Evolutionary conservation across 1,140 invertebrate species (phyloP), one percentile per base, ranked within the genome.

Genomic region (Batillaria attramentaria): DNA sequence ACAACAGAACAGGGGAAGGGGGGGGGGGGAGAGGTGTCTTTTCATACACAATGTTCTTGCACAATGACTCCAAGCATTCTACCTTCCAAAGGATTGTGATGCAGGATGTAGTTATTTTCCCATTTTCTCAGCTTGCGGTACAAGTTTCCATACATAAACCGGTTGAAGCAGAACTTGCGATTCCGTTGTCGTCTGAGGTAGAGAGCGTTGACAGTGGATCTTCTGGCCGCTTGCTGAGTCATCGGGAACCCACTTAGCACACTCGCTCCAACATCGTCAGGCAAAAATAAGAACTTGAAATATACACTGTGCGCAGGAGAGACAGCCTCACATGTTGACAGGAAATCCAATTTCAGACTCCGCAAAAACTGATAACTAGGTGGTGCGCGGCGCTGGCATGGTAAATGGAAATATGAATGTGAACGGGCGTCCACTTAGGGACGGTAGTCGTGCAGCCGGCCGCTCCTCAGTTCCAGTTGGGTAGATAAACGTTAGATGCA

Each of bases 51-150:
- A 13, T 50, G 46, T 50, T 50, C 46, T 50, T 50, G 46, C 46
- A 50, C 10, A 10, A 50, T 13, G 46, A 13, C 46, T 50, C 10
- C 46, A 69, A 65, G n/a, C 18, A 13, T 20, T 28, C 75, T 84
- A 84, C 83, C 83, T 78, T 79, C 72, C 62, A 84, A 54, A 5
- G 83, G 83, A 57, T 84, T 84, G 39, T 84, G 80, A 68, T 84
- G 76, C 31, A 84, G 77, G 24, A 69, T 80, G 75, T 79, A 84
- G 6, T 54, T 81, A 50, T 65, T 81, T 65, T 84, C 80, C 66
- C 70, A 84, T 41, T 79, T 65, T 39, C 79, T 79, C 20, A 84
- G 68, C 68, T 80, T 72, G 42, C 80, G 74, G 57, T 84, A 81
- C 41, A 84, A 43, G 2, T 80, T 78, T 28, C 83, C 77, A 69